A percentile compares a stretch with the other conserved stretches of the same genome.
Evolutionary conservation across 2,113 vertebrate species (phyloP).

Genomic region (Leucosticte australis): DNA sequence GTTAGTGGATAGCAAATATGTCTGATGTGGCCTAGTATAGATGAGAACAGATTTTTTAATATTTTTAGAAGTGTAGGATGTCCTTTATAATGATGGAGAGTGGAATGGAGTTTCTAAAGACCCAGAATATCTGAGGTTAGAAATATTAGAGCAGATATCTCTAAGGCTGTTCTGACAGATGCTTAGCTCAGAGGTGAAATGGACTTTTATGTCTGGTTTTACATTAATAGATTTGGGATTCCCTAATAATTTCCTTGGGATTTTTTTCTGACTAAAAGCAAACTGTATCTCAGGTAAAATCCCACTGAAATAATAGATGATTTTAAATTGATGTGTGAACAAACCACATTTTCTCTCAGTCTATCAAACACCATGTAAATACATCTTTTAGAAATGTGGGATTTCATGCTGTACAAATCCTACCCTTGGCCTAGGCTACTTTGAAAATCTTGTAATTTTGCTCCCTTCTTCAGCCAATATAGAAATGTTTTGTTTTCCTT

Average conservation of each 20-base stretch:
- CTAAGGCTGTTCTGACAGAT: neutral
- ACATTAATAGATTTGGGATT: neutral
- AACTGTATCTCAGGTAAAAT: neutral
- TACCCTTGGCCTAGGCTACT: neutral
- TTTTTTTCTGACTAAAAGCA: neutral
- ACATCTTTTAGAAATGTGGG: neutral
- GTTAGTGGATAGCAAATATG: neutral
- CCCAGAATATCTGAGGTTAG: neutral
- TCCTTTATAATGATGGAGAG: neutral
- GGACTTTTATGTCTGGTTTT: neutral
- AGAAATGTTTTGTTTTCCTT: neutral
- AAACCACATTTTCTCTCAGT: neutral
- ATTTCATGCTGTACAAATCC: neutral
- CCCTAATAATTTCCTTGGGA: neutral
- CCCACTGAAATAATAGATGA: neutral
- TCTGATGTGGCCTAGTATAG: neutral
- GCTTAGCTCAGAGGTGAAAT: neutral
- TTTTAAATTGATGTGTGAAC: neutral
- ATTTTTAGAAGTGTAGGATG: neutral
- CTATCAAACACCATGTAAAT: neutral
- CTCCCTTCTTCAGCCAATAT: neutral
- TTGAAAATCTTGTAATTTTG: neutral
- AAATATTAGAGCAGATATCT: neutral
- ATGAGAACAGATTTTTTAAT: neutral
- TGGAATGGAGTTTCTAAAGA: neutral